Evolutionary conservation across 2,113 vertebrate species (phyloP), one percentile per base, ranked within the genome.

Genomic region (Cyprinodon brontotheroides): DNA sequence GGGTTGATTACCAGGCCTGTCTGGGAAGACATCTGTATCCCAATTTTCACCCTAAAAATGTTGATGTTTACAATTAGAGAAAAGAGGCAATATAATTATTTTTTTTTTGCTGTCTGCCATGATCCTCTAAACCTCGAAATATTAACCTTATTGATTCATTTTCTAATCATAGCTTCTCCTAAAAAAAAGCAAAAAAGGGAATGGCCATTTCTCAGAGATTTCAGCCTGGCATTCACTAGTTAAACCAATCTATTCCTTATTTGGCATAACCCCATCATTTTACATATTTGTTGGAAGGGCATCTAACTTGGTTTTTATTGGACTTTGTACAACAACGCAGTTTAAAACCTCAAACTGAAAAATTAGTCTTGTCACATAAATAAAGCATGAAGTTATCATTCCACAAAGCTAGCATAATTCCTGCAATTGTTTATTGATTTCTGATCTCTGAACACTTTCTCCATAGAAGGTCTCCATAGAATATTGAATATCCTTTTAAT

Each of bases 381-480:
- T n/a, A 22, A 45, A 66, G 29, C 43, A 47, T 8, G 29, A 3
- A 2, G 4, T 14, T 45, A 45, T 0, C 29, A 53, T 65, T 59
- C 29, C 68, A 39, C 40, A 36, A 1, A 65, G 3, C 36, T 36
- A 29, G 9, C 37, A 61, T 13, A 13, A 36, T 7, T 53, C 65
- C 38, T 41, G n/a, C 17, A 70, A 45, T 64, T 37, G 45, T 40
- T 29, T 63, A 62, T 48, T 36, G 47, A 63, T 38, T 77, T 65
- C 67, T 72, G 50, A 39, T 78, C 64, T 40, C 40, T 48, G 22
- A 71, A 17, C 60, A 61, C 43, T 75, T 78, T 67, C 53, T 9
- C 7, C 48, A 22, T 57, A 48, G 47, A 53, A 50, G 22, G 57
- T 39, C 45, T 72, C 41, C 48, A 57, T 48, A 67, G 74, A 70